Evolutionary conservation across 1,140 invertebrate species (phyloP), one percentile per base, ranked within the genome.

Genomic region (Trissolcus basalis): DNA sequence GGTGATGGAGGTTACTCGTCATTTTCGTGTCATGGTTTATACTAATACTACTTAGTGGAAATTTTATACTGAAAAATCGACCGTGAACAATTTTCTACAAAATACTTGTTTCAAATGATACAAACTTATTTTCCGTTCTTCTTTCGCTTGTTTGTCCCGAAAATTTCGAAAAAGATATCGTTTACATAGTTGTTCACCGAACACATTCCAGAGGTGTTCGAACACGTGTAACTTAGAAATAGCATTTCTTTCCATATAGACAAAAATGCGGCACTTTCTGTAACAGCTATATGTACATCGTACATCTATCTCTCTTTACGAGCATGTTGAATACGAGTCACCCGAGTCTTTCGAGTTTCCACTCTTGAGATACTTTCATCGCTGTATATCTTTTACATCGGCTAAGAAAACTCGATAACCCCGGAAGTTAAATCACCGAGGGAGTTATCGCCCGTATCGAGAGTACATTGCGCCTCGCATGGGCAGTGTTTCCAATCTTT

Each of bases 361-460:
- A 67, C 55, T 64, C 51, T 50, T 32, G 75, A 59, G 69, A 77
- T 72, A 77, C 68, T 71, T 77, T 77, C 69, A 60, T 77, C 54
- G 63, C 58, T 72, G 68, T 72, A 77, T 79, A 72, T 81, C 75
- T 79, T 72, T 81, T 77, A 76, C 74, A 79, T 79, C 77, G 74
- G 61, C 56, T 68, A 68, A 75, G 68, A 81, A 81, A 81, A 76
- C 80, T 76, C 72, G 80, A 81, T 79, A 77, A 69, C 64, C 64
- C 72, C 58, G 71, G 64, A 74, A 77, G 77, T 76, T 73, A 71
- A 79, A 78, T 78, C 72, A 71, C 61, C 61, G 44, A 69, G 63
- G 64, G 70, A 71, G 61, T 78, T 80, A 74, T 78, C 64, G 71
- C 51, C 71, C 74, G 72, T 76, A 76, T 76, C 69, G 64, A 50